Evolutionary conservation across 2,113 vertebrate species (phyloP), one percentile per base, ranked within the genome.

Genomic region (Bubo bubo): DNA sequence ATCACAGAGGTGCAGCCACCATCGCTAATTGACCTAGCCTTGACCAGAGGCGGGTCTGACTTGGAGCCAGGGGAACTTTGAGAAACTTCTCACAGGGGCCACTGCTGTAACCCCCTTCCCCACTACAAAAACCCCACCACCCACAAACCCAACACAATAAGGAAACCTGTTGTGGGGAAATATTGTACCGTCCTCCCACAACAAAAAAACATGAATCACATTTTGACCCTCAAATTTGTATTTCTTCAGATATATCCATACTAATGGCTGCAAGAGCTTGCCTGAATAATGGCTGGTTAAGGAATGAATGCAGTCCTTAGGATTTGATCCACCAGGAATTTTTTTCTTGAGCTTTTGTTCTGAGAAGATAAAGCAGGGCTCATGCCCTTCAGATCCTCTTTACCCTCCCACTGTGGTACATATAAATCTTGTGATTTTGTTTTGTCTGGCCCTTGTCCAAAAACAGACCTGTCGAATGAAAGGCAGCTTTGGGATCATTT

Each of bases 341-440:
- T 72, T 83, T 90, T 93, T 68, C 55, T 91, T 87, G 49, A 60
- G 70, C 63, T 89, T 84, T 64, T 64, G 24, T 76, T 90, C 79
- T 75, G 23, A 66, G 90, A 92, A 93, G 88, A 95, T 76, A 91
- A 86, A 91, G 39, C 47, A 92, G 37, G 5, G 56, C 96, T 96
- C 88, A 35, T 92, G 96, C 93, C 95, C 97, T 76, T 86, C 27
- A 49, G 92, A 93, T 97, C 96, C 79, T 98, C 98, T 95, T 97
- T 94, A 92, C 90, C 89, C 94, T 97, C 93, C 94, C 81, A 92
- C 91, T 95, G 91, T 9, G 59, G 88, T 96, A 91, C 97, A 95
- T 98, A 97, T 97, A 98, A 98, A 98, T 98, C 98, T 98, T 97
- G 47, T 88, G 95, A 95, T 98, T 97, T 90, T 98, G 97, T 99